Evolutionary conservation across 2,113 vertebrate genomes (phyloP), one percentile per base, ranked within the genome.

Genomic region (Pelobates fuscus): DNA sequence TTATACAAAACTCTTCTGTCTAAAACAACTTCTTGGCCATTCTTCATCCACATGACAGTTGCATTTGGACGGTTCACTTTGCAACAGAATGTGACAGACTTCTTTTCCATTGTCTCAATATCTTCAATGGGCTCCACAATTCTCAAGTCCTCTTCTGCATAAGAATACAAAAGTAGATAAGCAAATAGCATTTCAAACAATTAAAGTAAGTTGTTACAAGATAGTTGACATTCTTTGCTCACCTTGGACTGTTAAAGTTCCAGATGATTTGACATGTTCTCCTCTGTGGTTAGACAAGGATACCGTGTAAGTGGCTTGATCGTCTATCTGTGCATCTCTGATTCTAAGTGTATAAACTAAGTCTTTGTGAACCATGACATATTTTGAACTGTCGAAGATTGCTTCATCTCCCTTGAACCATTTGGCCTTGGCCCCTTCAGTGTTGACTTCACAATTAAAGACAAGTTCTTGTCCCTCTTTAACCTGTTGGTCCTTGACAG

Each of bases 61-160:
- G 88, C 92, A 80, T 94, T 95, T 10, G 96, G 93, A 60, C 95
- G 93, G 82, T 97, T 99, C 70, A 99, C 97, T 85, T 98, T 98
- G 80, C 97, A 99, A 74, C 87, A 88, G 78, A 99, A 99, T 55
- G 89, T 91, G 78, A 96, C 91, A 2, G 93, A 93, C 84, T 96
- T 97, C 90, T 96, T 98, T 84, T 99, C 97, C 89, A 96, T 96
- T 41, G 97, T 98, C 83, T 99, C 97, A 24, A 94, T 85, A 77
- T 98, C 96, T 87, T 97, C 92, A 44, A 98, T 93, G 67, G 95
- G 93, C 11, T 94, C 93, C 82, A 94, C 71, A 83, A 99, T 96
- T 85, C 81, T 93, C 52, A 98, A 89, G 41, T 93, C 94, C 84
- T 99, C 97, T 89, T 95, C 97, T 99, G 91, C 5, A 69, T 81